Evolutionary conservation across 2,888 invertebrate species (phyloP), one percentile per base, ranked within the genome.

Genomic region (Drosophila paucipuncta): DNA sequence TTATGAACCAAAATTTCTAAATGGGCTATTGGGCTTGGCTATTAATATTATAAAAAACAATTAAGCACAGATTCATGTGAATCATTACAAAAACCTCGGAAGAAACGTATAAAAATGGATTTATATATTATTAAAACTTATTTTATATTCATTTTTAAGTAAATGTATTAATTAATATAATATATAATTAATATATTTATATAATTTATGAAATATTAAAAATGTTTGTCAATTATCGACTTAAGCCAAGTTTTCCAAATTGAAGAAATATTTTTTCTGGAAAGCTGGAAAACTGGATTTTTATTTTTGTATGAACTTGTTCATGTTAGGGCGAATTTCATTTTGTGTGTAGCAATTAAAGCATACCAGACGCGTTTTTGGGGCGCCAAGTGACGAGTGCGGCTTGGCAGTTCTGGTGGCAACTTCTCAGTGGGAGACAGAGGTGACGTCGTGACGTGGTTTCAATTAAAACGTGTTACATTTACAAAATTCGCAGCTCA

Each of bases 401-500:
- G 43, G 54, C 43, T 52, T 31, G 68, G 55, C 64, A 28, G 25
- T 39, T 37, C 31, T 2, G 31, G 13, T 39, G 43, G 35, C 43
- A 13, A 37, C 30, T 33, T 25, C 22, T 31, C 37, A 35, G 59
- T 37, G 35, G 18, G 25, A 31, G 47, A n/a, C 39, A 58, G 63
- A 53, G 41, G 33, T 68, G 57, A 35, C 35, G 35, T 35, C 35
- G 22, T 37, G 16, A 53, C 41, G 47, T 49, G 55, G 5, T 33
- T 52, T 16, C 55, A 35, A 31, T 31, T 49, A 41, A 41, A 53
- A 61, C 60, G 53, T 65, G 41, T 43, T 31, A 22, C 43, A 64
- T 53, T 35, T 61, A 67, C 64, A 69, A 66, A 63, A 71, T 73
- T 73, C 60, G 62, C 69, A 63, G 73, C 66, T 64, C 41, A 67